Evolutionary conservation across 1,140 invertebrate genomes (phyloP).

Genomic region (Zaprionus lachaisei): DNA sequence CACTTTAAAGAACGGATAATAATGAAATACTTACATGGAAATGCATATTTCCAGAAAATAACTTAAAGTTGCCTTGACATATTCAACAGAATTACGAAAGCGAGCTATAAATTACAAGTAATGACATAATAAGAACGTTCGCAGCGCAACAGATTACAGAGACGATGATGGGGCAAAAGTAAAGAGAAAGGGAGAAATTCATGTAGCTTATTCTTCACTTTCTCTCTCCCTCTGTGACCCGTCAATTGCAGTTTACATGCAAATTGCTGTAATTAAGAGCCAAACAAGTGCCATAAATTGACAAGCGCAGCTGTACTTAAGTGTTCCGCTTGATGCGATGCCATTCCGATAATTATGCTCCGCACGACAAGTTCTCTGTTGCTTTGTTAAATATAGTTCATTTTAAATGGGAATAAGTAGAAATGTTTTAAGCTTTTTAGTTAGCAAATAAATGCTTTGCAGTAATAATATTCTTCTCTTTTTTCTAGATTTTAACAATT

Average conservation of each 20-base stretch:
- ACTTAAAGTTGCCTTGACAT: background rate
- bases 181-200: background rate
- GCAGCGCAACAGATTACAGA: background rate
- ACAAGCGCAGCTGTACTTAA: constrained; percentile 31
- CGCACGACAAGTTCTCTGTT: constrained; percentile 10
- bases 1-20: background rate
- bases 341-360: constrained; percentile 34
- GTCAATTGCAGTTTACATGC: constrained; percentile 63
- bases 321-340: constrained; percentile 39
- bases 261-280: constrained; percentile 71
- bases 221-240: background rate
- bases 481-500: no score
- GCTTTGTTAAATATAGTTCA: no score
- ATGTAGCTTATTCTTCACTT: background rate
- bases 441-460: no score
- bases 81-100: background rate
- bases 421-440: no score
- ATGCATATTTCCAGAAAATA: background rate
- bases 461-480: no score
- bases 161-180: background rate
- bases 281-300: constrained; percentile 57
- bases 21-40: background rate
- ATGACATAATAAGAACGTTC: background rate
- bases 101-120: background rate
- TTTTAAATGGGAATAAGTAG: no score